These are phyloP conservation scores for Pseudomyrmex pallidus DNA, from an alignment of 1,140 invertebrate genomes.

Conservation along the genomic window DNA sequence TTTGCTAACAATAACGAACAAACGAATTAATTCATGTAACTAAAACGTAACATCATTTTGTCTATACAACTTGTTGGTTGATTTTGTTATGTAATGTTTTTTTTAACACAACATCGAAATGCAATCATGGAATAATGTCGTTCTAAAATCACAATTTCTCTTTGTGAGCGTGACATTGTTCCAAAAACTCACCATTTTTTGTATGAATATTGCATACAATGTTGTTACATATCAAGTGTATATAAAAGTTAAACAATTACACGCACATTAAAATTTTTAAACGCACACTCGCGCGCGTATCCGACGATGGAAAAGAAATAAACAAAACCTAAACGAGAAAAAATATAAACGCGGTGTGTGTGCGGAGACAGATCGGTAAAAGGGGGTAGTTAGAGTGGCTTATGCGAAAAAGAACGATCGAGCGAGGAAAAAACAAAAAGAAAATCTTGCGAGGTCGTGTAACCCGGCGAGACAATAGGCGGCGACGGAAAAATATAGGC, in stretches of 20 bases:
- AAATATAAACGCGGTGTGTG: no score
- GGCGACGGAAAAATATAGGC: conserved; percentile 62
- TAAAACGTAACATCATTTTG: conserved; percentile 40
- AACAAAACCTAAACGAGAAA: no score
- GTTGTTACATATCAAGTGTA: no score
- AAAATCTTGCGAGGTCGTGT: conserved; percentile 54
- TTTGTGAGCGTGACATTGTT: no score
- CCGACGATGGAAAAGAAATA: no score
- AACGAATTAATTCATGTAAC: conserved; percentile 52
- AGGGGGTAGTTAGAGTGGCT: not conserved
- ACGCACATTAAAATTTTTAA: no score
- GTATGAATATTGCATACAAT: no score
- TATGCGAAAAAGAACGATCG: conserved; percentile 8
- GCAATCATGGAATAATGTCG: not conserved
- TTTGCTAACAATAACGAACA: conserved; percentile 42
- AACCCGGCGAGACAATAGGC: conserved; percentile 64
- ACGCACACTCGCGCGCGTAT: no score
- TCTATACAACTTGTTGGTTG: not conserved
- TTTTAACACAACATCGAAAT: conserved; percentile 4
- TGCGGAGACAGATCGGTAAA: not conserved
- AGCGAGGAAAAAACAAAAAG: conserved; percentile 32
- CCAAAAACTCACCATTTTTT: no score
- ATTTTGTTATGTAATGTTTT: conserved; percentile 32
- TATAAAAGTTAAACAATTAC: no score
- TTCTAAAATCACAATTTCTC: not conserved